phyloP scores from a whole-genome alignment of 2,113 vertebrate genomes.

The Eudyptes chrysolophus region DNA sequence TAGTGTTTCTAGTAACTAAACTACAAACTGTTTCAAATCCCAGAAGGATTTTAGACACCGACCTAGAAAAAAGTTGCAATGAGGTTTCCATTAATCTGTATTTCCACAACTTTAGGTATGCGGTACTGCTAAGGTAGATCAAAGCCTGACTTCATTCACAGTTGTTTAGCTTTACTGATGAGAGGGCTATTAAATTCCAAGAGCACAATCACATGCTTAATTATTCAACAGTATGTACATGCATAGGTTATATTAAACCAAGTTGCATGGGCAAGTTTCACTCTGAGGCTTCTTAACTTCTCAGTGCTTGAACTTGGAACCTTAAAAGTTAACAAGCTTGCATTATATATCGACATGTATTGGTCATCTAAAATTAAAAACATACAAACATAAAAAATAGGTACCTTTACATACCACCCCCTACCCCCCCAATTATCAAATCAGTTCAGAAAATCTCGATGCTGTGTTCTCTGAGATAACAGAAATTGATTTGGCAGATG shows the following conservation, averaged over 20 bases:
- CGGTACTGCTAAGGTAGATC: background rate
- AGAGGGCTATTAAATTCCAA: background rate
- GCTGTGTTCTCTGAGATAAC: background rate
- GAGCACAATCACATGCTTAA: background rate
- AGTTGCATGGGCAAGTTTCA: background rate
- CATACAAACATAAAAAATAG: background rate
- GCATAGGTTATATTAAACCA: background rate
- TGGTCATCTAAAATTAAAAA: background rate
- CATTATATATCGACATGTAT: background rate
- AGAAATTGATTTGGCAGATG: background rate
- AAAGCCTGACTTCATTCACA: background rate
- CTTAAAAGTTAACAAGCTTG: background rate
- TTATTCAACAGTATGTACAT: background rate
- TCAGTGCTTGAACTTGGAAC: background rate
- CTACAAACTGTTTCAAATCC: background rate
- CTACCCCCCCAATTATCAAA: background rate
- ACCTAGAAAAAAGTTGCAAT: background rate
- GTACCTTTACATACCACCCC: background rate
- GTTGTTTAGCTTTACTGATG: background rate
- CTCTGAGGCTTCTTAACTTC: background rate
- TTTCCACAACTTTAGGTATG: background rate
- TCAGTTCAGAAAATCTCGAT: background rate
- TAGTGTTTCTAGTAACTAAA: background rate
- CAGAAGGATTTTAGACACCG: background rate
- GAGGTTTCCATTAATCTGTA: background rate